Percentiles rank a stretch among this genome's conserved stretches.
Conservation (phyloP, 1,140 invertebrate genomes). For the Drosophila miranda region DNA sequence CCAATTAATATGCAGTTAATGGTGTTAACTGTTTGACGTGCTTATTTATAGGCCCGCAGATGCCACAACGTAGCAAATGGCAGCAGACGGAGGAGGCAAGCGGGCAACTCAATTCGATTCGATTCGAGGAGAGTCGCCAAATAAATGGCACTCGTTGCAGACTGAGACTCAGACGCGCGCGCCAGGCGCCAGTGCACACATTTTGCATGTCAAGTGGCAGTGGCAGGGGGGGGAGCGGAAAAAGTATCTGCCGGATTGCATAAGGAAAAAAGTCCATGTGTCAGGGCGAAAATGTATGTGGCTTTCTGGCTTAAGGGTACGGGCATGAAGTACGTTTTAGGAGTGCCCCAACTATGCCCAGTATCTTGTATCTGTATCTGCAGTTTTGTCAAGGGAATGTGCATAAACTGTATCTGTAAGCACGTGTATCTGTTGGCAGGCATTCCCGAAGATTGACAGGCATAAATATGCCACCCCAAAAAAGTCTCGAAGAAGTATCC, state of each 20-base stretch:
- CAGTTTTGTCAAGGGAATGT: not conserved
- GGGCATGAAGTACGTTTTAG: too few relatives aligned
- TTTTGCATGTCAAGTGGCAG: conserved; percentile 71
- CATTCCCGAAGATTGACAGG: too few relatives aligned
- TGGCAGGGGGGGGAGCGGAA: conserved; percentile 8
- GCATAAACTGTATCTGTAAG: too few relatives aligned
- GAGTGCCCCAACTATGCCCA: too few relatives aligned
- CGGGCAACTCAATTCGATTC: conserved; percentile 54
- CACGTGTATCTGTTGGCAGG: too few relatives aligned
- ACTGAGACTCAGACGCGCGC: conserved; percentile 18
- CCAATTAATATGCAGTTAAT: conserved; percentile 80
- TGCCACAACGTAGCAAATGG: conserved; percentile 55
- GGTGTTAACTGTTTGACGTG: conserved; percentile 73
- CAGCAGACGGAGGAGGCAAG: conserved; percentile 18
- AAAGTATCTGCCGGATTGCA: conserved; percentile 69
- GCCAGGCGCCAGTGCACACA: conserved; percentile 45
- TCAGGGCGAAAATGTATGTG: conserved; percentile 5
- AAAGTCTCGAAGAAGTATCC: too few relatives aligned
- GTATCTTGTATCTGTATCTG: conserved; percentile 15
- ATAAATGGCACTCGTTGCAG: conserved; percentile 42
- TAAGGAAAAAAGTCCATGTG: conserved; percentile 57
- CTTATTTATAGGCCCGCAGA: conserved; percentile 72
- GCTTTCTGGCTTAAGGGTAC: not conserved
- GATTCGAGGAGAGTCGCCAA: conserved; percentile 12
- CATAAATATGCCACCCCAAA: too few relatives aligned